These are phyloP conservation scores for Ochlodes sylvanus DNA, from an alignment of 2,888 invertebrate genomes.

Conservation along the genomic window DNA sequence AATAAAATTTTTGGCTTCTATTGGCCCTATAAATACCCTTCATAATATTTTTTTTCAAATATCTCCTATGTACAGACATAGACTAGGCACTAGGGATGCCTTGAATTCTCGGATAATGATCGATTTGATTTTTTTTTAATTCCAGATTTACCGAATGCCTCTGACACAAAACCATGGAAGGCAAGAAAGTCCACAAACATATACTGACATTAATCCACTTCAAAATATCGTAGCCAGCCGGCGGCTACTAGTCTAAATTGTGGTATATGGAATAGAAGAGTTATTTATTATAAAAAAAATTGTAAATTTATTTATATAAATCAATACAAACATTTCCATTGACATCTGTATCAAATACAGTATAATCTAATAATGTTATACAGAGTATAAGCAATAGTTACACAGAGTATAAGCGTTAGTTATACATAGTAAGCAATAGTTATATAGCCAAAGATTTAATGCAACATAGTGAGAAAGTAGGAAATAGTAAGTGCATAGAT, in stretches of 20 bases:
- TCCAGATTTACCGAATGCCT: conserved; percentile 52
- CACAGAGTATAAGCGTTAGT: not conserved
- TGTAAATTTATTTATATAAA: conserved; percentile 40
- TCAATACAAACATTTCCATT: conserved; percentile 51
- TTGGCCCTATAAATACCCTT: no score
- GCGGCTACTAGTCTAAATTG: conserved; percentile 45
- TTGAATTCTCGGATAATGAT: no score
- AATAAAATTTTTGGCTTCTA: no score
- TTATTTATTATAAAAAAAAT: conserved; percentile 41
- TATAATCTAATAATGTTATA: conserved; percentile 39
- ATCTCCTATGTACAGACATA: no score
- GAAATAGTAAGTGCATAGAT: conserved; percentile 38
- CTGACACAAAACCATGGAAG: conserved; percentile 64
- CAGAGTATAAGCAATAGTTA: conserved; percentile 25
- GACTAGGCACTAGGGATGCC: no score
- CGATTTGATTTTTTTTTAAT: conserved; percentile 40
- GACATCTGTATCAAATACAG: conserved; percentile 48
- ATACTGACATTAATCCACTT: conserved; percentile 53
- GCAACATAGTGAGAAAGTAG: conserved; percentile 24
- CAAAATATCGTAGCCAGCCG: conserved; percentile 55
- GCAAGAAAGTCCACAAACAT: conserved; percentile 48
- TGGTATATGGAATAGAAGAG: conserved; percentile 53
- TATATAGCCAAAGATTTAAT: conserved; percentile 38
- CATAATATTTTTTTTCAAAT: no score
- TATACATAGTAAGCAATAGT: not conserved